Evolutionary conservation across 1,140 invertebrate species (phyloP).

Genomic region (Philopotamus ludificatus): DNA sequence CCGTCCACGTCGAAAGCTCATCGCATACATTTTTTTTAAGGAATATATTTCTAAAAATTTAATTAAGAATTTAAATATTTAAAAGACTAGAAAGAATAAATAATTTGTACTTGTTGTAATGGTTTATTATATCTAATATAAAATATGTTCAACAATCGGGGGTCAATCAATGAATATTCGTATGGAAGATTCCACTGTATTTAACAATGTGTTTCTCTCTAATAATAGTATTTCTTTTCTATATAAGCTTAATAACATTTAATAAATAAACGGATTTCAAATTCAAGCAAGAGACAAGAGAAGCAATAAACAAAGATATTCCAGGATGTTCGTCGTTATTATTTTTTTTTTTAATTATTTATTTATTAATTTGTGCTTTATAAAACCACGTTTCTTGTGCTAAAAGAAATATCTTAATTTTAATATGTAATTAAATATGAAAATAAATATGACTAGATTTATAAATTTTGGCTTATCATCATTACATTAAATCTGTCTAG

Average conservation of each 20-base stretch:
- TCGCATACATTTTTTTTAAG: too few relatives aligned
- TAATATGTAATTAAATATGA: constrained; percentile 42
- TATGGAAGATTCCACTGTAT: background rate
- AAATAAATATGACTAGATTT: constrained; percentile 44
- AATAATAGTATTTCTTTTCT: constrained; percentile 10
- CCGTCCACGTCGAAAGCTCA: too few relatives aligned
- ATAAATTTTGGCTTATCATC: constrained; percentile 42
- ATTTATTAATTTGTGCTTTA: constrained; percentile 38
- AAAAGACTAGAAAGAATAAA: too few relatives aligned
- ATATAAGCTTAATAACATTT: constrained; percentile 35
- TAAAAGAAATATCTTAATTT: constrained; percentile 35
- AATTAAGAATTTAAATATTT: too few relatives aligned
- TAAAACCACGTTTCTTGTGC: constrained; percentile 37
- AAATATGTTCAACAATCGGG: too few relatives aligned
- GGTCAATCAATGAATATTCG: background rate
- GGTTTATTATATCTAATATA: too few relatives aligned
- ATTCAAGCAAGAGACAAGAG: constrained; percentile 31
- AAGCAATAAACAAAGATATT: constrained; percentile 37
- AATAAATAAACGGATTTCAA: constrained; percentile 38
- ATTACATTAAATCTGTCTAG: constrained; percentile 43
- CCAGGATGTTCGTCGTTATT: constrained; percentile 32
- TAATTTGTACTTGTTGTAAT: background rate
- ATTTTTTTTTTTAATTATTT: too few relatives aligned
- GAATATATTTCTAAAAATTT: too few relatives aligned
- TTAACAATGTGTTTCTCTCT: background rate